Evolutionary conservation across 2,888 invertebrate genomes (phyloP).

Genomic region (Loripinus fragilis): DNA sequence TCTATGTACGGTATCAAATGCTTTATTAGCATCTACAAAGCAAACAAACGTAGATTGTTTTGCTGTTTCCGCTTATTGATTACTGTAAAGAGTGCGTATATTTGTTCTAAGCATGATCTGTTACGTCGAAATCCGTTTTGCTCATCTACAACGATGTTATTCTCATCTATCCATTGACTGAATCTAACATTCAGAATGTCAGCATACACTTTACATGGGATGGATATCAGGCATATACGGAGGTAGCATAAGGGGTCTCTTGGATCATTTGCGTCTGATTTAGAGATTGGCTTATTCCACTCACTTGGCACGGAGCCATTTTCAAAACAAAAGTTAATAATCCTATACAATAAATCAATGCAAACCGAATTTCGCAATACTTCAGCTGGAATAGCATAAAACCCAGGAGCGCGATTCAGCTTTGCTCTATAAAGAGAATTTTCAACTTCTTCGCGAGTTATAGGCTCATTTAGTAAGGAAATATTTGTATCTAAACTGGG

Average conservation of each 20-base stretch:
- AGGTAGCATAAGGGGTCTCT: not conserved
- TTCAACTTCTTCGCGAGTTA: not conserved
- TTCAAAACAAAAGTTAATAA: not conserved
- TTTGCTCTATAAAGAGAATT: constrained; percentile 14
- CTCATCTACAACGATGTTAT: not conserved
- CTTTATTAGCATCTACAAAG: too few species aligned
- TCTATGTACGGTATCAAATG: too few species aligned
- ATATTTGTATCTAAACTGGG: not conserved
- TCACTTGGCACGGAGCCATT: not conserved
- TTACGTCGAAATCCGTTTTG: not conserved
- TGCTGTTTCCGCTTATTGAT: not conserved
- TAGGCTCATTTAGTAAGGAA: constrained; percentile 7
- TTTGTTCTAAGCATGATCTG: not conserved
- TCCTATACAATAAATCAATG: not conserved
- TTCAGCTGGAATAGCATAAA: constrained; percentile 24
- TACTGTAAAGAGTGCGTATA: not conserved
- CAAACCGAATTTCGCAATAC: not conserved
- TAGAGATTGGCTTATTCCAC: not conserved
- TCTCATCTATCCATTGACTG: not conserved
- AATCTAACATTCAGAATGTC: not conserved
- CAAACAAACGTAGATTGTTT: not conserved
- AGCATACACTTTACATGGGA: not conserved
- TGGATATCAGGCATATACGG: not conserved
- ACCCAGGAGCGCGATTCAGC: constrained; percentile 21
- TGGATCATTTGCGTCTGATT: not conserved